Evolutionary conservation across 2,113 vertebrate genomes (phyloP), one percentile per base, ranked within the genome.

Genomic region (Centrocercus urophasianus): DNA sequence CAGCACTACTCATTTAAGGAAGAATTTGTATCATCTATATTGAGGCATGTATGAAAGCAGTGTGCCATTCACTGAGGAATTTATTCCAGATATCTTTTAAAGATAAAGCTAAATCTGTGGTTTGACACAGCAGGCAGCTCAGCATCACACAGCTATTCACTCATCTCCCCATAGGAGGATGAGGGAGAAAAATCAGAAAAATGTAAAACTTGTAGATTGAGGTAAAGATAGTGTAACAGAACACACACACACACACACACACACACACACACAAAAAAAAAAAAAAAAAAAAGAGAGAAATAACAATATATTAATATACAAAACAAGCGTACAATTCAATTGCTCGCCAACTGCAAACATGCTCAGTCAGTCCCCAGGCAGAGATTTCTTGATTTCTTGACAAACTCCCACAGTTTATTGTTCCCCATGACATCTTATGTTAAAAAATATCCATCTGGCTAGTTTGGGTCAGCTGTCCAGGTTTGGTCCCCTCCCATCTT

Each of bases 21-120:
- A 80, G 40, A 65, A 61, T 47, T 52, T 70, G 6, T 57, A 15
- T 4, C 67, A 18, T 70, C 8, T 60, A 5, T 72, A 36, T 5
- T 0, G 0, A 90, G 32, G 3, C 13, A 45, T 28, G 3, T 34
- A 43, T 30, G 10, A 13, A 17, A 75, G 21, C 8, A 36, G 4
- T 45, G 59, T 63, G 9, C 6, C 12, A 43, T 83, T 45, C 22
- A 65, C 15, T 50, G 48, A 42, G 38, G 88, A 85, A 64, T 30
- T 1, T 59, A 7, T 64, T 83, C 5, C 8, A 65, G 18, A 25
- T 27, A 5, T 45, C 20, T 32, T 66, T 52, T 66, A 63, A 50
- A 71, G 21, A 61, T 30, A 67, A 30, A 74, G 6, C 3, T 54
- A 12, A 16, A 5, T 36, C 36, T 82, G 54, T 57, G 30, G 17